Conservation (phyloP, 2,888 invertebrate genomes). For the Neoaliturus tenellus region DNA sequence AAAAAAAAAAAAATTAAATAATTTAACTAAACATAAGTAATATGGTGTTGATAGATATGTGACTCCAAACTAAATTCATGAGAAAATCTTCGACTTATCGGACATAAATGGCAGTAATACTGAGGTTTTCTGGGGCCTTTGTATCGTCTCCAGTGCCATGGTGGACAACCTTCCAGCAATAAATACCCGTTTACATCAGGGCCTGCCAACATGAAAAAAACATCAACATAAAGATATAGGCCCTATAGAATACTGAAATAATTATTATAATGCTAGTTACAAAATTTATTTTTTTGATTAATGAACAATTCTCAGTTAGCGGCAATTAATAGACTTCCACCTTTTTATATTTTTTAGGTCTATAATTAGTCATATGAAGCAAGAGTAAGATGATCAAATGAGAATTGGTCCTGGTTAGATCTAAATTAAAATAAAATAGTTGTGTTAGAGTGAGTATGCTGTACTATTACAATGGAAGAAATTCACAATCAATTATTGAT, state of each 20-base stretch:
- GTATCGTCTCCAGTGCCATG: neutral
- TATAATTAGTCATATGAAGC: too few relatives aligned
- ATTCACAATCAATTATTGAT: too few relatives aligned
- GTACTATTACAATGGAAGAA: too few relatives aligned
- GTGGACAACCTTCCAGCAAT: neutral
- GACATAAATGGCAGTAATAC: conserved; percentile 44
- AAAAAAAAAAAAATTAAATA: too few relatives aligned
- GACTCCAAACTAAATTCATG: conserved; percentile 45
- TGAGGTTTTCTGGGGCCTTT: conserved; percentile 30
- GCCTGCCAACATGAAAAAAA: neutral
- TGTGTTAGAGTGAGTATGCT: too few relatives aligned
- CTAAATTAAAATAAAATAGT: too few relatives aligned
- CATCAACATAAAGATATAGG: neutral
- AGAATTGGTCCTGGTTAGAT: too few relatives aligned
- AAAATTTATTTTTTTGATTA: too few relatives aligned
- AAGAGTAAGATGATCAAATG: too few relatives aligned
- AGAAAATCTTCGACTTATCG: conserved; percentile 39
- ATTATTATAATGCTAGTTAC: too few relatives aligned
- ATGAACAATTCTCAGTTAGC: too few relatives aligned
- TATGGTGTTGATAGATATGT: conserved; percentile 34
- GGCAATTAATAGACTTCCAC: neutral
- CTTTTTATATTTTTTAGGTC: neutral
- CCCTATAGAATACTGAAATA: too few relatives aligned
- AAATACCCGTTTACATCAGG: neutral
- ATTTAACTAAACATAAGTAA: conserved; percentile 6